Percentiles rank a stretch among this genome's conserved stretches.
Evolutionary conservation across 2,113 vertebrate genomes (phyloP).

Genomic region (Okapia johnstoni): DNA sequence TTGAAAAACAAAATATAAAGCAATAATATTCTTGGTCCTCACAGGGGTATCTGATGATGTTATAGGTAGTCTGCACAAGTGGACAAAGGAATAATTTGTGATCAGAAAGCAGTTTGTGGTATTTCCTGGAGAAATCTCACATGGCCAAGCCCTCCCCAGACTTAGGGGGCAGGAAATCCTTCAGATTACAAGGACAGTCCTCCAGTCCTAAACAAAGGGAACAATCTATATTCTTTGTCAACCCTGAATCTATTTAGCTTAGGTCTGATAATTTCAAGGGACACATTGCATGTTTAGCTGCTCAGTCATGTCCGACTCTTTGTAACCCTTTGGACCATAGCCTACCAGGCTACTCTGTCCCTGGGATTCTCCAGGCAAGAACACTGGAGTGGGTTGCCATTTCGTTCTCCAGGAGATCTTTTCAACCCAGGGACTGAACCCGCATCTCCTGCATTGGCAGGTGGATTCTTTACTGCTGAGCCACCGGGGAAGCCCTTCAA

Average conservation of each 20-base stretch:
- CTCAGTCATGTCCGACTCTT: background rate
- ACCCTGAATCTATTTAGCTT: background rate
- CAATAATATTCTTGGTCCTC: background rate
- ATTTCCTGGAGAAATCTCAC: too few relatives aligned
- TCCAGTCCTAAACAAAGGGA: background rate
- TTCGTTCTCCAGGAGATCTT: background rate
- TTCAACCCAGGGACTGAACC: background rate
- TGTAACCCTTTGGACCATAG: background rate
- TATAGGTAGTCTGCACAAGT: too few relatives aligned
- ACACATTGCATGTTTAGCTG: background rate
- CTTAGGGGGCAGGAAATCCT: background rate
- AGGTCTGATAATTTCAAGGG: background rate
- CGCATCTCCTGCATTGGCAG: accelerated
- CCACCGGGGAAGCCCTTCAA: background rate
- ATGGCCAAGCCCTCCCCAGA: background rate
- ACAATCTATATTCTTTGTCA: background rate
- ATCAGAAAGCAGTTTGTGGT: background rate
- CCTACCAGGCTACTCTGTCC: background rate
- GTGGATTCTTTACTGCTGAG: background rate
- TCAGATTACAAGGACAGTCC: background rate
- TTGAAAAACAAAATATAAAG: background rate
- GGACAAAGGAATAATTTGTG: background rate
- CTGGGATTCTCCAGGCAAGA: background rate
- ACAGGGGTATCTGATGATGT: background rate
- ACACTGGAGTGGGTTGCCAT: background rate